phyloP scores from a whole-genome alignment of 2,113 vertebrate species.

The Trematomus loennbergii region DNA sequence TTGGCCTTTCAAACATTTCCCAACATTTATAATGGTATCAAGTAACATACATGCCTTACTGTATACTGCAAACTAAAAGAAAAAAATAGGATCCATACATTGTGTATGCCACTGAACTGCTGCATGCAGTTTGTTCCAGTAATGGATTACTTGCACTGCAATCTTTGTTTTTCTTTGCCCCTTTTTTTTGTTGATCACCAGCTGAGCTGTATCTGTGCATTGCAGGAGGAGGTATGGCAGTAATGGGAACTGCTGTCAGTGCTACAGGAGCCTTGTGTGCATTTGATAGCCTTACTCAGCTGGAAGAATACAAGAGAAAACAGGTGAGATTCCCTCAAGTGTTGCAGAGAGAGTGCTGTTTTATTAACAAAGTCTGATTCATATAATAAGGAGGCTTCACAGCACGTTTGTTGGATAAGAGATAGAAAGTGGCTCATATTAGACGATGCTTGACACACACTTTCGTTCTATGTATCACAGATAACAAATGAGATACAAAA shows the following conservation, averaged over 20 bases:
- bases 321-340: constrained; percentile 79
- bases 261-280: constrained; percentile 86
- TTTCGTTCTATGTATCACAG: not conserved
- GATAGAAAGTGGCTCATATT: not conserved
- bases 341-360: not conserved
- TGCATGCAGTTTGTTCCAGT: constrained; percentile 41
- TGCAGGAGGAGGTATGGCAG: constrained; percentile 80
- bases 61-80: constrained; percentile 6
- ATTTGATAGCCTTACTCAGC: constrained; percentile 85
- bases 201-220: constrained; percentile 40
- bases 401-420: not conserved
- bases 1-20: too few species aligned
- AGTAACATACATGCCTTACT: too few species aligned
- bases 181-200: constrained; percentile 37
- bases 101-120: not conserved
- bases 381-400: not conserved
- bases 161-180: constrained; percentile 23
- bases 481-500: constrained; percentile 9
- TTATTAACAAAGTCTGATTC: not conserved
- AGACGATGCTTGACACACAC: not conserved
- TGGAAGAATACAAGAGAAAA: constrained; percentile 84
- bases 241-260: constrained; percentile 85
- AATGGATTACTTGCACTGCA: constrained; percentile 17
- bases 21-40: too few species aligned
- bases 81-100: constrained; percentile 23